phyloP scores from a whole-genome alignment of 2,113 vertebrate genomes.

The Malurus cyaneus region DNA sequence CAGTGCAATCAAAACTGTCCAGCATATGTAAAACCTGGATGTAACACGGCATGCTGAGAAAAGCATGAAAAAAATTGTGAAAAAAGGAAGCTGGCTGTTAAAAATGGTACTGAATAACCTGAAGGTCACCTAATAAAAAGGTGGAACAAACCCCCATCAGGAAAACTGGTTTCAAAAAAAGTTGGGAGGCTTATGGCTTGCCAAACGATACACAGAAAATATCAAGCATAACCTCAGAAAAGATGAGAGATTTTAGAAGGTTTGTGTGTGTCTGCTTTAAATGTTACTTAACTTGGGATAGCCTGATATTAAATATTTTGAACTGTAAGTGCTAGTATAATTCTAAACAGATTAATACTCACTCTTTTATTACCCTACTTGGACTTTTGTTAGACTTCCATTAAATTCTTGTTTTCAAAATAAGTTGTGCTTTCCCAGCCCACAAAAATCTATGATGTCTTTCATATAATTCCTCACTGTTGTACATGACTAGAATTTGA shows the following conservation, averaged over 20 bases:
- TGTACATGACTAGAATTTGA: neutral
- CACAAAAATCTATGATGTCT: neutral
- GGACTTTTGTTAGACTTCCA: neutral
- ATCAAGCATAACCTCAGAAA: neutral
- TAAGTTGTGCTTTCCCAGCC: neutral
- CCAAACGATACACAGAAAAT: neutral
- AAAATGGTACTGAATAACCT: neutral
- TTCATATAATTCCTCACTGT: neutral
- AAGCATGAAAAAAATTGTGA: neutral
- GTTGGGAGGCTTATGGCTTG: neutral
- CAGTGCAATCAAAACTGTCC: neutral
- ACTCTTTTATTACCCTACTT: neutral
- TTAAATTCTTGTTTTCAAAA: neutral
- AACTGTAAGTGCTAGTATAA: neutral
- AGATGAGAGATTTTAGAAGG: neutral
- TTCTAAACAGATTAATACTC: neutral
- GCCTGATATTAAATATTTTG: neutral
- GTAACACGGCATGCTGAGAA: neutral
- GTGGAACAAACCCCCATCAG: rapidly evolving
- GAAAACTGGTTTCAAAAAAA: neutral
- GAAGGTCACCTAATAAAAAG: neutral
- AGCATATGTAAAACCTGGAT: neutral
- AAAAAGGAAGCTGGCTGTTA: neutral
- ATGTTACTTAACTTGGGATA: neutral
- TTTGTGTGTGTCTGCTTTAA: neutral